Evolutionary conservation across 2,888 invertebrate species (phyloP), one percentile per base, ranked within the genome.

Genomic region (Willowsia nigromaculata): DNA sequence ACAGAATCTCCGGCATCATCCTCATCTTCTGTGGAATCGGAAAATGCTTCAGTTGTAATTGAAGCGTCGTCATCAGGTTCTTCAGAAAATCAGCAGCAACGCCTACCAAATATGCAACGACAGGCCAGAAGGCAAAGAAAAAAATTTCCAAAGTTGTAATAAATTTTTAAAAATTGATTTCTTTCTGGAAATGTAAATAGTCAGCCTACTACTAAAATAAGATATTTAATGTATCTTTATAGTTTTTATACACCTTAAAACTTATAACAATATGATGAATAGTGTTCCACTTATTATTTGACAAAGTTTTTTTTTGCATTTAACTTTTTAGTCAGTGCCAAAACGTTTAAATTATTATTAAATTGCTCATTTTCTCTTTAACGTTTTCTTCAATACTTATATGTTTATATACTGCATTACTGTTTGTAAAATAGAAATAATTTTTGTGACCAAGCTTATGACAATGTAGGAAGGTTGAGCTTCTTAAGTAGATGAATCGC

Each of bases 181-280:
- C 15, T 5, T 78, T 30, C 47, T 74, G 30, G 53, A 53, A 33
- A 22, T 78, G 78, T 78, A 78, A 11, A 78, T 78, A 78, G 53
- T 53, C 78, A 78, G 33, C n/a, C 30, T 18, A 18, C 37, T 50
- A 68, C 18, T 40, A 27, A 53, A 27, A 50, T 53, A 13, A 47
- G 25, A 71, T 71, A 78, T 78, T 78, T 78, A 78, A 78, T 33
- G 53, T 78, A 78, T 78, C 43, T 71, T 47, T 76, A 47, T 78
- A 78, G 53, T 78, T 78, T 71, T 78, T 78, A 78, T 78, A 78
- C 78, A 78, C 22, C 53, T 74, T 50, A n/a, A n/a, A n/a, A n/a
- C n/a, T n/a, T n/a, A n/a, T n/a, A n/a, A n/a, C n/a, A n/a, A n/a
- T n/a, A n/a, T n/a, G n/a, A n/a, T n/a, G n/a, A n/a, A n/a, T 43